phyloP scores from a whole-genome alignment of 2,797 vertebrate genomes.

The Dicrostonyx torquatus region DNA sequence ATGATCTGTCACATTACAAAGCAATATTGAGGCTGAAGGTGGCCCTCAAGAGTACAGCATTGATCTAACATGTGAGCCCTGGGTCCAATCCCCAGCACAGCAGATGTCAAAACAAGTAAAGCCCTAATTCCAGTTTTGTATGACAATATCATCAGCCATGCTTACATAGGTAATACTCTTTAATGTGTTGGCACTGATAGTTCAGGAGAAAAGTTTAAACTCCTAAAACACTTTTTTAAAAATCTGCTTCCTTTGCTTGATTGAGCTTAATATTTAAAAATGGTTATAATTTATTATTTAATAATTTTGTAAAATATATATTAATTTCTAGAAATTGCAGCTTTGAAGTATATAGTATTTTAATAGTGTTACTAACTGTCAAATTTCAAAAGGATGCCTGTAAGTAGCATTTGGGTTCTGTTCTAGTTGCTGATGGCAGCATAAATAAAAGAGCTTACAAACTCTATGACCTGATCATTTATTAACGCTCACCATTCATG shows the following conservation, averaged over 20 bases:
- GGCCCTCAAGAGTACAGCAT: background rate
- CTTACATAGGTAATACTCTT: background rate
- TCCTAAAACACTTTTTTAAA: background rate
- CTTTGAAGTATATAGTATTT: constrained; percentile 21
- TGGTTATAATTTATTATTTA: background rate
- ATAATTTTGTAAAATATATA: constrained; percentile 20
- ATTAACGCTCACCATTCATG: background rate
- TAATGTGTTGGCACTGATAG: background rate
- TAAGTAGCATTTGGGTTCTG: background rate
- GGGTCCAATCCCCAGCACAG: background rate
- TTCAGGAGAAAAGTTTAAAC: constrained; percentile 25
- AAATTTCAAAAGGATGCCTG: background rate
- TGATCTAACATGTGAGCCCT: rapidly evolving
- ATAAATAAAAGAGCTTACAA: background rate
- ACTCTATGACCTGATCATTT: background rate
- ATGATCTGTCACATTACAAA: background rate
- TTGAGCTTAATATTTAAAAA: constrained; percentile 19
- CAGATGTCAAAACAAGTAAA: background rate
- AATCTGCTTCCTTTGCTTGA: background rate
- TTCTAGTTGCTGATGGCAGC: background rate
- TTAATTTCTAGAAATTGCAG: constrained; percentile 7
- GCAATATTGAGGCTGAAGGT: background rate
- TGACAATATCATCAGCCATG: background rate
- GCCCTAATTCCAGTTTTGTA: background rate
- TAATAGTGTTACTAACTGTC: background rate